phyloP scores from a whole-genome alignment of 2,888 invertebrate genomes.

The Stenurella melanura region DNA sequence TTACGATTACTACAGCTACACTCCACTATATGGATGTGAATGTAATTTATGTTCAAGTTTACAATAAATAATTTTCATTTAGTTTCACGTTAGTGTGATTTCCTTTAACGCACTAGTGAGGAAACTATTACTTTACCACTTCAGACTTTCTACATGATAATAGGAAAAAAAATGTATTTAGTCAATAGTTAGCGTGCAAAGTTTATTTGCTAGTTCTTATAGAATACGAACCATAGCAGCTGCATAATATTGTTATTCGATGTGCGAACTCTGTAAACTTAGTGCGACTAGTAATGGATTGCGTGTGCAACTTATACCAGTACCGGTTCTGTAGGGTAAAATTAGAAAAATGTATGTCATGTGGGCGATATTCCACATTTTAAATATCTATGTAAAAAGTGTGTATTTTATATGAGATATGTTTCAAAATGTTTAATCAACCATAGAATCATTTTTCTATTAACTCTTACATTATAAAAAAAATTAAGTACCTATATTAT shows the following conservation, averaged over 20 bases:
- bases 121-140: too few species aligned
- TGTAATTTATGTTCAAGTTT: too few species aligned
- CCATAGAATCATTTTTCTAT: not conserved
- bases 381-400: not conserved
- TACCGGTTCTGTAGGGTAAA: slow-evolving; percentile 7
- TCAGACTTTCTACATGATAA: too few species aligned
- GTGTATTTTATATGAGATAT: not conserved
- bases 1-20: too few species aligned
- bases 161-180: too few species aligned
- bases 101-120: too few species aligned
- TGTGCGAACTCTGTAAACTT: not conserved
- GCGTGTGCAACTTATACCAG: not conserved
- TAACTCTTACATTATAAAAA: not conserved
- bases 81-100: too few species aligned
- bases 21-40: too few species aligned
- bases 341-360: not conserved
- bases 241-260: not conserved
- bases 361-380: not conserved
- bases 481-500: not conserved
- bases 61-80: too few species aligned
- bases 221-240: too few species aligned
- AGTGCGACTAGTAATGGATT: not conserved
- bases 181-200: too few species aligned
- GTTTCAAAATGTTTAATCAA: not conserved
- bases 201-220: too few species aligned